Base-by-base conservation (phyloP, 2,797 vertebrate species). In the Microcaecilia unicolor region DNA sequence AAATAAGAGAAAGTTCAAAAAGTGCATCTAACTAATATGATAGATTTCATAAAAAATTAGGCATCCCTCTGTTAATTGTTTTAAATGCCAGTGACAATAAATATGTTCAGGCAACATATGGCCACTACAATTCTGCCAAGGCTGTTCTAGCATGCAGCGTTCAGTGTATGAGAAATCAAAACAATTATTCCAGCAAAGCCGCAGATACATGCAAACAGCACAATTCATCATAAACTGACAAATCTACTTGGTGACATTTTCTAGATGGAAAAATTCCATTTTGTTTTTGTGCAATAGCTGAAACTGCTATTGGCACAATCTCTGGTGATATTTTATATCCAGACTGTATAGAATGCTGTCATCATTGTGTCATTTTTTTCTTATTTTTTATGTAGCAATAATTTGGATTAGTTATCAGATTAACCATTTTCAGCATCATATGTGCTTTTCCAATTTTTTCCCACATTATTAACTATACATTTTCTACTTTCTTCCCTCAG, bases 161-260 rank as follows among this genome's bases (percentile, higher is more conserved):
- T 54, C 13, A 37, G 28, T 31, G 50, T 41, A 6, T 4, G 17
- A 10, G 9, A 58, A 48, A 30, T 27, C 27, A 40, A 62, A 58
- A 25, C 2, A 45, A 7, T 29, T 36, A 29, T 35, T 48, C 49
- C 13, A 43, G 15, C 8, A 48, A 4, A 14, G 1, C 12, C 6
- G 41, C 8, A 48, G n/a, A 8, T 11, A 10, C 4, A 18, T 9
- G 11, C 11, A 51, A 47, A 40, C 31, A 11, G 2, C 9, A 14
- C 36, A 34, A 13, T 9, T 31, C 13, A 31, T 9, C 17, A 27
- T 14, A 15, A 25, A 34, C 41, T 7, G 3, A 29, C 37, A 48
- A 39, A 28, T 16, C 9, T 31, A 44, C n/a, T 29, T 49, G 8
- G 8, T 19, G 55, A 17, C 9, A 33, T 50, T 43, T 48, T 15